A percentile compares a stretch with the other conserved stretches of the same genome.
phyloP scores from a whole-genome alignment of 2,888 invertebrate species.

The Galeopsomyia nigrocyanea region DNA sequence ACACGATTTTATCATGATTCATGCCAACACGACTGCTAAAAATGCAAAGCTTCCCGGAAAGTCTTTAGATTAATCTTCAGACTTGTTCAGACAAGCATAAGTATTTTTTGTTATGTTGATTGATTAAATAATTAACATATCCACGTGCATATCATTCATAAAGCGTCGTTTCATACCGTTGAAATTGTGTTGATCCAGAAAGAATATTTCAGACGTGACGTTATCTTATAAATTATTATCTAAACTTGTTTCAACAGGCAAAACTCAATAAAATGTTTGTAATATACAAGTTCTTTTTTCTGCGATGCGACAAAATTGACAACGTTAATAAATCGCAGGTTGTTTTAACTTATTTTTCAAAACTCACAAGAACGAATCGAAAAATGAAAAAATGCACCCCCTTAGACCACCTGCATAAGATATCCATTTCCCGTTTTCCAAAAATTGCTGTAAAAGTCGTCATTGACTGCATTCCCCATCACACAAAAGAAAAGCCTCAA shows the following conservation, averaged over 20 bases:
- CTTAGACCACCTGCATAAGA: constrained; percentile 5
- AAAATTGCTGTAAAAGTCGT: constrained; percentile 6
- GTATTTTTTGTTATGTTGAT: background rate
- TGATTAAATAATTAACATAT: too few species aligned
- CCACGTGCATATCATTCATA: too few species aligned
- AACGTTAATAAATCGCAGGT: background rate
- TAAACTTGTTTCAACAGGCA: constrained; percentile 3
- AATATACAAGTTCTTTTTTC: background rate
- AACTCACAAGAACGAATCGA: background rate
- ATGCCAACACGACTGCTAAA: too few species aligned
- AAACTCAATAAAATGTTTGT: background rate
- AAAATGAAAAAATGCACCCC: background rate
- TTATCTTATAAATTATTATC: constrained; percentile 5
- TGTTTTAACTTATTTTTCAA: background rate
- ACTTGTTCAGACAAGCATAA: background rate
- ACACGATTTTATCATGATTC: too few species aligned
- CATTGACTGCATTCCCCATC: background rate
- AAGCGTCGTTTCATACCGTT: too few species aligned
- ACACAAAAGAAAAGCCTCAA: too few species aligned
- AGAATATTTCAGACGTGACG: too few species aligned
- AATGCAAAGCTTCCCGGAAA: too few species aligned
- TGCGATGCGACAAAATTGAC: background rate
- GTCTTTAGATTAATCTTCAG: too few species aligned
- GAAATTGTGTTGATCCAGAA: too few species aligned
- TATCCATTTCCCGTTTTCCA: background rate